These are phyloP conservation scores for Dromococcyx pavoninus DNA, from an alignment of 2,797 vertebrate genomes.

Conservation along the genomic window DNA sequence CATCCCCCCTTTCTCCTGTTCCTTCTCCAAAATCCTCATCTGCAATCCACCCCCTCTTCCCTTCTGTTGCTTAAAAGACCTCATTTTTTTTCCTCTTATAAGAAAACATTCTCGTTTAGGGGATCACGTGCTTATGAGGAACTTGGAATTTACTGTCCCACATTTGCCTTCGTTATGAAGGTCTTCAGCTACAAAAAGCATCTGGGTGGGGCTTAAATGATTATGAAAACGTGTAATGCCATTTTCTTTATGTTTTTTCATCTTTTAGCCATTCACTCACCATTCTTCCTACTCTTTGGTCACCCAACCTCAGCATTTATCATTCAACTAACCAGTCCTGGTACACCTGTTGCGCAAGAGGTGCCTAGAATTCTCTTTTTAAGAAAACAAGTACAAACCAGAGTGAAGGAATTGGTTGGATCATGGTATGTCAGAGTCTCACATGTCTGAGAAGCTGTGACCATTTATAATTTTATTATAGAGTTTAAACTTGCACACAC, in stretches of 20 bases:
- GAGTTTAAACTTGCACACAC: background rate
- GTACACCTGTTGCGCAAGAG: background rate
- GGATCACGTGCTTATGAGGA: background rate
- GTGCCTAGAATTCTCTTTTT: background rate
- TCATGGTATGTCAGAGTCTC: background rate
- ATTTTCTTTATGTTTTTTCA: background rate
- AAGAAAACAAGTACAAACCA: background rate
- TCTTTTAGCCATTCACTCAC: background rate
- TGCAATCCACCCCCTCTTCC: conserved; percentile 35
- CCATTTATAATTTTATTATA: background rate
- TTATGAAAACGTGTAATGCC: background rate
- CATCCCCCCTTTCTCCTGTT: background rate
- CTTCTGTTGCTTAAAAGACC: conserved; percentile 38
- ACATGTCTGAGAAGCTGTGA: background rate
- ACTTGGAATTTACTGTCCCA: background rate
- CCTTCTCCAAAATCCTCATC: conserved; percentile 31
- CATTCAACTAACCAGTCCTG: background rate
- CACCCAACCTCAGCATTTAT: background rate
- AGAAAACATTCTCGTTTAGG: conserved; percentile 8
- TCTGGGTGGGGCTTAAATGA: background rate
- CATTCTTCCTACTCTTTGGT: background rate
- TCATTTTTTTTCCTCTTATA: background rate
- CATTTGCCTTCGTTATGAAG: background rate
- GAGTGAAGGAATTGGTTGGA: background rate
- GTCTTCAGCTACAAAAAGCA: background rate